Conservation (phyloP, 2,888 invertebrate genomes). For the Ptilodon capucinus region DNA sequence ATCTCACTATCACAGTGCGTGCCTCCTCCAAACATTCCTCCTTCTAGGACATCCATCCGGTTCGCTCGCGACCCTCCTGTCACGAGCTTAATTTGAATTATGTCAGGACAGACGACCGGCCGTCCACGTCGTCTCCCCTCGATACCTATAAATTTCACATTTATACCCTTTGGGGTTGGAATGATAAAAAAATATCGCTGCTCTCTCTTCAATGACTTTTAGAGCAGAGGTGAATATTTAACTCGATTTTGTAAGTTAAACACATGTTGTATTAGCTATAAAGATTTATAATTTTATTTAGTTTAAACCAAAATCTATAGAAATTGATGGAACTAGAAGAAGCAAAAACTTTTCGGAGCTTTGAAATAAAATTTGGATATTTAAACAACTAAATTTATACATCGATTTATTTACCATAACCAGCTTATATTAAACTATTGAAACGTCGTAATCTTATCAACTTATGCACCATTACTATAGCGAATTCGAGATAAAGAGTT, state of each 20-base stretch:
- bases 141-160: slow-evolving; percentile 64
- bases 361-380: no score
- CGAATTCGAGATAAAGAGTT: slow-evolving; percentile 16
- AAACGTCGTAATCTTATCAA: not conserved
- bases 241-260: not conserved
- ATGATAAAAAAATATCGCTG: slow-evolving; percentile 44
- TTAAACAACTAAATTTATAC: no score
- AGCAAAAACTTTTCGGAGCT: no score
- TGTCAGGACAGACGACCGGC: slow-evolving; percentile 57
- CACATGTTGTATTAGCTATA: not conserved
- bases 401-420: slow-evolving; percentile 4
- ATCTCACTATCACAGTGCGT: slow-evolving; percentile 2
- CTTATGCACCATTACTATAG: slow-evolving; percentile 1
- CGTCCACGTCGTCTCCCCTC: slow-evolving; percentile 32
- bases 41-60: slow-evolving; percentile 23
- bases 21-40: slow-evolving; percentile 25
- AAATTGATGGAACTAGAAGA: no score
- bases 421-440: no score
- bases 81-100: slow-evolving; percentile 79
- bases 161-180: slow-evolving; percentile 42
- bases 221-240: slow-evolving; percentile 42
- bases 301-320: no score
- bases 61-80: slow-evolving; percentile 57
- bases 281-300: no score
- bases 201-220: slow-evolving; percentile 48